These are phyloP conservation scores for Nomada goodeniana DNA, from an alignment of 2,888 invertebrate genomes.

Conservation along the genomic window DNA sequence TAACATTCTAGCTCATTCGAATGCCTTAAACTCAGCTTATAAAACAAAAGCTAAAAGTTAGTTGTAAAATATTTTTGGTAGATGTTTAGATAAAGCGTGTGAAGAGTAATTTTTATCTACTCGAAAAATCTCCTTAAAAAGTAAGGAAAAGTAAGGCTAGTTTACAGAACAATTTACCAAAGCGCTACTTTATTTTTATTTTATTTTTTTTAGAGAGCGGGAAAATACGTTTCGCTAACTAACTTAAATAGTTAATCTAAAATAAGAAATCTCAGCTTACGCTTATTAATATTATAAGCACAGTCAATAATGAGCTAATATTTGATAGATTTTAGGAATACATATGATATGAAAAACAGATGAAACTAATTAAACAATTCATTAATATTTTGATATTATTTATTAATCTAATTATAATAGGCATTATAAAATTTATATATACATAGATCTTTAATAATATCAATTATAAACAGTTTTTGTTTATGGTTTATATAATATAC, in stretches of 20 bases:
- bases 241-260: constrained; percentile 25
- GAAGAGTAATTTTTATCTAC: not conserved
- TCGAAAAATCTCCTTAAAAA: not conserved
- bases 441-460: constrained; percentile 6
- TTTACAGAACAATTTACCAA: too few relatives aligned
- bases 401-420: constrained; percentile 3
- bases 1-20: not conserved
- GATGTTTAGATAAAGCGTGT: not conserved
- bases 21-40: constrained; percentile 23
- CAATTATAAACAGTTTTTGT: constrained; percentile 22
- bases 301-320: too few relatives aligned
- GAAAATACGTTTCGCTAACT: constrained; percentile 1
- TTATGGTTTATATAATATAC: constrained; percentile 21
- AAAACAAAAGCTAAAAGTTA: constrained; percentile 2
- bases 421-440: not conserved
- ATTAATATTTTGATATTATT: not conserved
- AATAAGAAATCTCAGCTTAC: constrained; percentile 59
- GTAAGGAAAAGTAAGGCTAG: too few relatives aligned
- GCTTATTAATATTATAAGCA: constrained; percentile 63
- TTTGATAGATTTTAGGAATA: too few relatives aligned
- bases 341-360: not conserved
- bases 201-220: constrained; percentile 15
- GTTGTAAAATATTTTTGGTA: not conserved
- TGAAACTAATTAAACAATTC: not conserved
- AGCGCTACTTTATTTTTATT: not conserved